Percentiles rank a stretch among this genome's conserved stretches.
phyloP scores from a whole-genome alignment of 2,797 vertebrate species.

The Manis crassicaudata region DNA sequence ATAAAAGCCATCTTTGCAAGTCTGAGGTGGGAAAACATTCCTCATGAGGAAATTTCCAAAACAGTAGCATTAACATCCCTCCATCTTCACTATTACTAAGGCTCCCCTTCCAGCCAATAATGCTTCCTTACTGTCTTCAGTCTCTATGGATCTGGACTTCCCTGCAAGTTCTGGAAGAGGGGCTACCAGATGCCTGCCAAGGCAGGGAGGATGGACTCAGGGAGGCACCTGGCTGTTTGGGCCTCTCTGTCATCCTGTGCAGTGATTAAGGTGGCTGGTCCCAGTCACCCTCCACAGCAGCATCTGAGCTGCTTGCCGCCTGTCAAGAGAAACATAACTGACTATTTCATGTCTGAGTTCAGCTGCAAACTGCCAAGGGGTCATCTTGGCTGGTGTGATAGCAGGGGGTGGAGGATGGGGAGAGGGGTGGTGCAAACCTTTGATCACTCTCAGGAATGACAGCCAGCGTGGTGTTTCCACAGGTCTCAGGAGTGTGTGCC shows the following conservation, averaged over 20 bases:
- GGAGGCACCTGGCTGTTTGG: neutral
- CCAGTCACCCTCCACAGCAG: neutral
- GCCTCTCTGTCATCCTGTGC: neutral
- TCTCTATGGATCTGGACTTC: neutral
- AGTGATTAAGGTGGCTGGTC: neutral
- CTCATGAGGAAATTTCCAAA: neutral
- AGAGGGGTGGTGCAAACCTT: neutral
- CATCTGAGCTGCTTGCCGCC: neutral
- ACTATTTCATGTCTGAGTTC: neutral
- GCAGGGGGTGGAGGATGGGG: neutral
- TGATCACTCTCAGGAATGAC: neutral
- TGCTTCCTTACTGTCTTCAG: neutral
- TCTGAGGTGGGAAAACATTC: neutral
- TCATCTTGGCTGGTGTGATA: neutral
- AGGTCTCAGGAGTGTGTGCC: neutral
- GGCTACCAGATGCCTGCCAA: neutral
- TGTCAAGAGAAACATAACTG: neutral
- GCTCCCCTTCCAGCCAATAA: neutral
- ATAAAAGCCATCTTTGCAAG: neutral
- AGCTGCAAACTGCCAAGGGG: neutral
- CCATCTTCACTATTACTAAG: neutral
- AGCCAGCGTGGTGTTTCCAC: rapidly evolving
- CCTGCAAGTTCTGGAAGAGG: neutral
- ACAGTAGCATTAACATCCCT: neutral
- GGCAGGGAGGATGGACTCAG: neutral